Percentiles rank a stretch among this genome's conserved stretches.
These are phyloP conservation scores for Gymnocephalus cernua DNA, from an alignment of 2,113 vertebrate species.

Conservation along the genomic window DNA sequence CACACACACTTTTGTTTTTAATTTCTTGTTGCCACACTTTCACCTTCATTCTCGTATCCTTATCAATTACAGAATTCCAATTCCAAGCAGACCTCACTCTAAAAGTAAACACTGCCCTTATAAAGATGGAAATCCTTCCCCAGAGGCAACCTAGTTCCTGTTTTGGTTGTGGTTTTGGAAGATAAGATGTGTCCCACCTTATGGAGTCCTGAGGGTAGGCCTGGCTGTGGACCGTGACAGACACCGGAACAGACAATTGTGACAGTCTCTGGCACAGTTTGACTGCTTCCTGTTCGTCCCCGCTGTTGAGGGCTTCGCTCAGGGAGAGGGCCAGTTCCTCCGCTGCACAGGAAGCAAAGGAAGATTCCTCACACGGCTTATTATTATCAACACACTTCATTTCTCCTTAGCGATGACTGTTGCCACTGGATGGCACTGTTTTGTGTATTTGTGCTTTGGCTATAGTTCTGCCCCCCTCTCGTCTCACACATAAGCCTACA, in stretches of 20 bases:
- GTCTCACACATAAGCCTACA: neutral
- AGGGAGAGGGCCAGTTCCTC: constrained; percentile 84
- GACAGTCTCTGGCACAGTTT: constrained; percentile 80
- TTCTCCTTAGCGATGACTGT: neutral
- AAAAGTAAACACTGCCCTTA: neutral
- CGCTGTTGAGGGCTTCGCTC: constrained; percentile 83
- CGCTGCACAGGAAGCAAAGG: constrained; percentile 67
- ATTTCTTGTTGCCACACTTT: neutral
- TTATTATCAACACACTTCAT: neutral
- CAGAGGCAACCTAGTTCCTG: neutral
- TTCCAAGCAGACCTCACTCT: neutral
- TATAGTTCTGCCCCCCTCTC: neutral
- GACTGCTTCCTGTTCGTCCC: constrained; percentile 81
- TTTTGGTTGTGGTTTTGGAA: neutral
- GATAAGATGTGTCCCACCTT: constrained; percentile 62
- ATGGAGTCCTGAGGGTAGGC: constrained; percentile 74
- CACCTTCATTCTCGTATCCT: neutral
- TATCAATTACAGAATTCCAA: neutral
- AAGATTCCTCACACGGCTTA: neutral
- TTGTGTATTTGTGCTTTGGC: neutral
- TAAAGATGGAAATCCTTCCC: neutral
- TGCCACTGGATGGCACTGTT: neutral
- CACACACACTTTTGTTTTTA: neutral
- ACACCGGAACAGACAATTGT: constrained; percentile 77
- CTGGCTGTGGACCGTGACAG: constrained; percentile 76